Conservation (phyloP, 2,888 invertebrate genomes). For the Lathronympha strigana region DNA sequence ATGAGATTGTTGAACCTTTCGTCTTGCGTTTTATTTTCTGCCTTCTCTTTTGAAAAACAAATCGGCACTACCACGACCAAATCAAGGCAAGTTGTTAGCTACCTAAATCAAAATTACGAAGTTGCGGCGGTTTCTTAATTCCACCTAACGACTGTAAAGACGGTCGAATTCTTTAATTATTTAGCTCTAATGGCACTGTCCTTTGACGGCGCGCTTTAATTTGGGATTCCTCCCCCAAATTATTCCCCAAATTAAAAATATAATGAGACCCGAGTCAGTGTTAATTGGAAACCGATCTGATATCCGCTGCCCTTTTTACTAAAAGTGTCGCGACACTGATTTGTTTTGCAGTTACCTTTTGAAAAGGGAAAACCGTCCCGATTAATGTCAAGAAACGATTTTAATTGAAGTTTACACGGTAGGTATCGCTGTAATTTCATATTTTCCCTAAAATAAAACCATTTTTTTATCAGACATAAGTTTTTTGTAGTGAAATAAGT, state of each 20-base stretch:
- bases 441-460: no score
- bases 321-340: slow-evolving; percentile 53
- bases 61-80: slow-evolving; percentile 7
- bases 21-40: background rate
- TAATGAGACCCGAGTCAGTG: slow-evolving; percentile 81
- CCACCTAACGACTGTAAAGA: slow-evolving; percentile 77
- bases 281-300: slow-evolving; percentile 84
- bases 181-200: slow-evolving; percentile 82
- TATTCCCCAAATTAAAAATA: slow-evolving; percentile 84
- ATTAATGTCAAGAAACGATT: background rate
- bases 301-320: slow-evolving; percentile 59
- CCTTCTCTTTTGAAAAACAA: background rate
- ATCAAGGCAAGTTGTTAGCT: slow-evolving; percentile 7
- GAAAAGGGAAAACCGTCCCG: slow-evolving; percentile 13
- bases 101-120: slow-evolving; percentile 73
- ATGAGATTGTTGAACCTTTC: no score
- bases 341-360: slow-evolving; percentile 37
- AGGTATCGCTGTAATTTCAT: no score
- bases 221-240: slow-evolving; percentile 82
- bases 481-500: no score
- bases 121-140: slow-evolving; percentile 75
- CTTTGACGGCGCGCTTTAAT: slow-evolving; percentile 83
- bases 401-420: background rate
- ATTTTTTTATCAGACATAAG: no score
- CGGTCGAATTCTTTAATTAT: slow-evolving; percentile 83